phyloP scores from a whole-genome alignment of 2,888 invertebrate species.

The Epiblema foenella region DNA sequence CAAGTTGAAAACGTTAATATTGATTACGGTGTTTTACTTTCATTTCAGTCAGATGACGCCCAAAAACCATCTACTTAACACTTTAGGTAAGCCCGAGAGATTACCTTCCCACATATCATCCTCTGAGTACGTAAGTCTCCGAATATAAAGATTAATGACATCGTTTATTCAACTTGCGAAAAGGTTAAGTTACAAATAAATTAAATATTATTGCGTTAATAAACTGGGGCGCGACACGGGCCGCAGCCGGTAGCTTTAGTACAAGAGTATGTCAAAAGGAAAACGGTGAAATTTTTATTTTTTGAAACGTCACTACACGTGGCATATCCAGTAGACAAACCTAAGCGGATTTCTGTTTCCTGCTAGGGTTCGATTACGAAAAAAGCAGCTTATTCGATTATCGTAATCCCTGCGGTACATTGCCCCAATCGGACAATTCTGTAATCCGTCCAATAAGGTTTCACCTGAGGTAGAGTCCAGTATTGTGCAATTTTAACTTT shows the following conservation, averaged over 20 bases:
- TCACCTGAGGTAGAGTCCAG: slow-evolving; percentile 32
- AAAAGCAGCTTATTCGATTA: slow-evolving; percentile 41
- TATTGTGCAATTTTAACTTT: slow-evolving; percentile 28
- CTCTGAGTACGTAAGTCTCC: slow-evolving; percentile 36
- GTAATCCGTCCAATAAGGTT: slow-evolving; percentile 35
- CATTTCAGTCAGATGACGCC: slow-evolving; percentile 28
- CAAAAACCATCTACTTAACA: slow-evolving; percentile 38
- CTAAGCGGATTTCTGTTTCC: slow-evolving; percentile 40
- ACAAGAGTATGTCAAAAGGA: slow-evolving; percentile 28
- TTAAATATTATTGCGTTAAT: slow-evolving; percentile 43
- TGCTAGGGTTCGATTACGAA: slow-evolving; percentile 37
- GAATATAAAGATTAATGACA: slow-evolving; percentile 45
- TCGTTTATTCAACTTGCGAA: slow-evolving; percentile 45
- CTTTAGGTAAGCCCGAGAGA: slow-evolving; percentile 44
- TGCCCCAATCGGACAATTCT: slow-evolving; percentile 18
- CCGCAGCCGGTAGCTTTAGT: slow-evolving; percentile 31
- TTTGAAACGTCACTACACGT: slow-evolving; percentile 14
- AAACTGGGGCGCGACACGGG: slow-evolving; percentile 41
- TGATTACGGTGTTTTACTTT: slow-evolving; percentile 40
- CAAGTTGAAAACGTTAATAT: slow-evolving; percentile 26
- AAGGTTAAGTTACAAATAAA: slow-evolving; percentile 44
- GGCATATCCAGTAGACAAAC: slow-evolving; percentile 30
- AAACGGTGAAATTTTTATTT: slow-evolving; percentile 21
- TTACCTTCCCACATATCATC: slow-evolving; percentile 43
- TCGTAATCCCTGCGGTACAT: slow-evolving; percentile 38